Evolutionary conservation across 2,113 vertebrate genomes (phyloP).

Genomic region (Cynocephalus volans): DNA sequence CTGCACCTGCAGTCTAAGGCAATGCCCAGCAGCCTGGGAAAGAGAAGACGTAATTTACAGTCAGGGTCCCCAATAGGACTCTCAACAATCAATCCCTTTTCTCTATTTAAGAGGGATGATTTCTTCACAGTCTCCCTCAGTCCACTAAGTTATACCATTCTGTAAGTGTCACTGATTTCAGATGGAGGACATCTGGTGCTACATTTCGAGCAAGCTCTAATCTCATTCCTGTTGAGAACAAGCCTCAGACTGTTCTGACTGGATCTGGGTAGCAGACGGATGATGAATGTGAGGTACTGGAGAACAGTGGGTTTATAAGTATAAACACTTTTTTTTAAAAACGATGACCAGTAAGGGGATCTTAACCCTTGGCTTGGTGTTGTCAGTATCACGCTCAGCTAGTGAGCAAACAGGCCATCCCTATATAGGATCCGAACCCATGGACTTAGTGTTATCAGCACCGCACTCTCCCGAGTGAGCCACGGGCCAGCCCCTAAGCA

Average conservation of each 20-base stretch:
- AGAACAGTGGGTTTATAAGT: too few relatives aligned
- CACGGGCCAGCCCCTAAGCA: not conserved
- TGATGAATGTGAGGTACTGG: rapidly evolving
- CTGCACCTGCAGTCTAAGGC: not conserved
- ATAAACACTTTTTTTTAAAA: not conserved
- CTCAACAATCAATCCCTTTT: too few relatives aligned
- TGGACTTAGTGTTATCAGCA: too few relatives aligned
- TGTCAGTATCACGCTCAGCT: too few relatives aligned
- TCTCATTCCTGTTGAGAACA: not conserved
- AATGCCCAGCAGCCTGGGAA: not conserved
- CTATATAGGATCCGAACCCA: too few relatives aligned
- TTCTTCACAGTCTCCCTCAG: not conserved
- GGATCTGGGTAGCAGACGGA: not conserved
- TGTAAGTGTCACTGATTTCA: rapidly evolving
- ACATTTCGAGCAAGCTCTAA: not conserved
- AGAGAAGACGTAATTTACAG: too few relatives aligned
- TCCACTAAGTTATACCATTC: not conserved
- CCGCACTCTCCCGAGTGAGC: too few relatives aligned
- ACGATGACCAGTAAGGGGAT: too few relatives aligned
- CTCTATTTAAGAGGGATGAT: not conserved
- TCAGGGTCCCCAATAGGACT: not conserved
- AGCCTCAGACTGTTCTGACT: not conserved
- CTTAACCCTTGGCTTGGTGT: too few relatives aligned
- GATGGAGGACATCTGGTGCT: not conserved
- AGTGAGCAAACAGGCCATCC: too few relatives aligned